Percentiles rank a stretch among this genome's conserved stretches.
Evolutionary conservation across 2,797 vertebrate species (phyloP).

Genomic region (Sebastes miniatus): DNA sequence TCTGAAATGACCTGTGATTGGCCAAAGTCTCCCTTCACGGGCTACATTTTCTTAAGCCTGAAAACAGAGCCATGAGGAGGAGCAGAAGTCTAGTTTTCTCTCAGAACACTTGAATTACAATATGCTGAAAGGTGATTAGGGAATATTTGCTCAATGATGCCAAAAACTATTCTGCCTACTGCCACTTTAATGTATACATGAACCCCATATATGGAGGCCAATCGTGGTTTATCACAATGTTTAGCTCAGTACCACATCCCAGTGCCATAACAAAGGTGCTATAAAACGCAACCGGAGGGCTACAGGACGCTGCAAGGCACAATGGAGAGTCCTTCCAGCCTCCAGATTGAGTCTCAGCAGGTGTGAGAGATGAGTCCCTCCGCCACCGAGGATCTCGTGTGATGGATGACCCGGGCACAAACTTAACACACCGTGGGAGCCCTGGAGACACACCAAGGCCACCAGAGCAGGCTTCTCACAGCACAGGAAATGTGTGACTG

Average conservation of each 20-base stretch:
- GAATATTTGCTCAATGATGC: too few relatives aligned
- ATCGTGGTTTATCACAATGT: not conserved
- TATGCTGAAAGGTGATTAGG: too few relatives aligned
- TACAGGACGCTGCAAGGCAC: slow-evolving; percentile 60
- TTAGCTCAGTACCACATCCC: not conserved
- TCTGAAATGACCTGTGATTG: too few relatives aligned
- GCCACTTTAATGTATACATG: too few relatives aligned
- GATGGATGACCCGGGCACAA: slow-evolving; percentile 69
- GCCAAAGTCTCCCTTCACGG: too few relatives aligned
- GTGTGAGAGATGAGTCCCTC: slow-evolving; percentile 73
- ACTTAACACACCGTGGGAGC: slow-evolving; percentile 65
- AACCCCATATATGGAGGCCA: not conserved
- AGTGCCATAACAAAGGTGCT: slow-evolving; percentile 19
- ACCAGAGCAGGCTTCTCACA: slow-evolving; percentile 48
- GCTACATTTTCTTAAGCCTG: too few relatives aligned
- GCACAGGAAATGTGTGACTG: slow-evolving; percentile 40
- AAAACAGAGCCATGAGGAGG: too few relatives aligned
- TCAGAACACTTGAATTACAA: too few relatives aligned
- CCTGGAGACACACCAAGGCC: slow-evolving; percentile 72
- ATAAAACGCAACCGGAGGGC: slow-evolving; percentile 37
- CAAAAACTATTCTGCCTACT: too few relatives aligned
- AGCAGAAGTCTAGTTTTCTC: too few relatives aligned
- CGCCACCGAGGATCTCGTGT: slow-evolving; percentile 52
- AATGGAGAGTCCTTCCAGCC: slow-evolving; percentile 63
- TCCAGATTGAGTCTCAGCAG: slow-evolving; percentile 82